Percentiles rank a stretch among this genome's conserved stretches.
Evolutionary conservation across 2,797 vertebrate genomes (phyloP).

Genomic region (Chaetodon trifasciatus): DNA sequence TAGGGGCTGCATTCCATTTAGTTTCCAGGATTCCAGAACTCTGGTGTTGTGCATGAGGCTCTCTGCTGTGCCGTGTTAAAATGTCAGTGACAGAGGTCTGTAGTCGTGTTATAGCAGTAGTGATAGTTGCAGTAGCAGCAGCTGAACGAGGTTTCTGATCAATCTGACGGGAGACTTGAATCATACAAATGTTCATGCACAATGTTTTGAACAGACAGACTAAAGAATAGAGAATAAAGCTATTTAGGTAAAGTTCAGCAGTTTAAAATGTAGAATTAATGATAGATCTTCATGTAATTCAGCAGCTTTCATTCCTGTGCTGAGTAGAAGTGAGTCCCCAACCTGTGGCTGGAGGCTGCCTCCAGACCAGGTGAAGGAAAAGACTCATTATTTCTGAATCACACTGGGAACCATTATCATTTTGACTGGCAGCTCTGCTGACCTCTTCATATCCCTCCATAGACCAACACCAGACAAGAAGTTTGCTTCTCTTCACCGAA

Average conservation of each 20-base stretch:
- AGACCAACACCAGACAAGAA: neutral
- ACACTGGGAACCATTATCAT: conserved; percentile 2
- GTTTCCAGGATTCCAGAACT: neutral
- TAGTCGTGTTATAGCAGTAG: neutral
- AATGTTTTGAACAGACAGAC: neutral
- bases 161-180: neutral
- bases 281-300: neutral
- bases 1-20: neutral
- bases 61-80: too few species aligned
- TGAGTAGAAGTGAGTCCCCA: conserved; percentile 21
- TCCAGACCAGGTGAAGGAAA: neutral
- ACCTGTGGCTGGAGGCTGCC: conserved; percentile 1
- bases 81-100: too few species aligned
- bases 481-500: neutral
- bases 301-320: neutral
- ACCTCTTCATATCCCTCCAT: neutral
- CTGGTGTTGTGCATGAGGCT: too few species aligned
- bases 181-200: neutral
- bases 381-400: conserved; percentile 16
- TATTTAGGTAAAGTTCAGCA: neutral
- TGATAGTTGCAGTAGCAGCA: neutral
- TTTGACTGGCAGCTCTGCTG: conserved; percentile 11
- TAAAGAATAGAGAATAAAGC: neutral
- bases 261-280: neutral
- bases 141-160: neutral